Base-by-base conservation (phyloP, 2,797 vertebrate species). In the Chlorospingus flavigularis region DNA sequence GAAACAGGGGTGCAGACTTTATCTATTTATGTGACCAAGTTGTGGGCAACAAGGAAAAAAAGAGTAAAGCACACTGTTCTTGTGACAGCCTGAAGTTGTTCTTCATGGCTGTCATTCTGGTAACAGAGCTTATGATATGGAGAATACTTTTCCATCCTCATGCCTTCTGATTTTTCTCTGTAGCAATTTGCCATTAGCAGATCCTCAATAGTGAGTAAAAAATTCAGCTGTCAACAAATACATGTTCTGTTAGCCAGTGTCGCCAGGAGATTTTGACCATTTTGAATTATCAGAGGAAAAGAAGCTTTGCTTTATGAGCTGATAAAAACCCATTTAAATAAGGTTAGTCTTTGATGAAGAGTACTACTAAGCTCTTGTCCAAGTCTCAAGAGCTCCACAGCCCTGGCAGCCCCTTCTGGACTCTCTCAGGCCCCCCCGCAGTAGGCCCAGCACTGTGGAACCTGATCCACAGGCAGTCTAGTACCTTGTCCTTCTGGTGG, bases 241-340 rank as follows among this genome's bases (percentile, higher is more conserved):
- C 45, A 21, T 10, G 10, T 82, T 77, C 68, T 74, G 47, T 31
- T 35, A 9, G 0, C n/a, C 62, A 62, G 8, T 42, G 40, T 90
- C 65, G 68, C 81, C 53, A 57, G 62, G 47, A 94, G 47, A 21
- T 78, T 73, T 21, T 47, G 10, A 61, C 11, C 28, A 16, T 33
- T 85, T 67, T 63, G 45, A 73, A 65, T 89, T 86, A 45, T 30
- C 39, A 74, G 40, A 86, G 60, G 50, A 78, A 66, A 86, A 90
- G 10, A 10, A 45, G 7, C 17, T 60, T 90, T 85, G 19, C 23
- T 77, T 82, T 76, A 25, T 83, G 39, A 86, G n/a, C 28, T 37
- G 33, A 42, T 78, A 63, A 79, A 81, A 84, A 43, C 37, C 55
- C 71, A 24, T 70, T 88, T 83, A n/a, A 73, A 40, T 78, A 63